Base-by-base conservation (phyloP, 2,113 vertebrate species). In the Haemorhous mexicanus region DNA sequence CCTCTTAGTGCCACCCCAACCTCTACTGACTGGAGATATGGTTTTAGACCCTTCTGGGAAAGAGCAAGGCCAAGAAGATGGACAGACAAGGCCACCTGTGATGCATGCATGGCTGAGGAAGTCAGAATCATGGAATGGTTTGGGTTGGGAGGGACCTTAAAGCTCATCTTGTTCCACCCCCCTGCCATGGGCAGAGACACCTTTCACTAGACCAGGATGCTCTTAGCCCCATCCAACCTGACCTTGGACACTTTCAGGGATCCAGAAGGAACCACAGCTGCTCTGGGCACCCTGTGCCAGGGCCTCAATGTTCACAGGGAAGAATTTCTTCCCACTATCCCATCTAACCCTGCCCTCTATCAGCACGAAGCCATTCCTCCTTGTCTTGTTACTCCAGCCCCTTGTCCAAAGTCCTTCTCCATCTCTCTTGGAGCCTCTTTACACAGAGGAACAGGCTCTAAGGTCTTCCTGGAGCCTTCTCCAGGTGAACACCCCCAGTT, bases 141-240 rank as follows among this genome's bases (percentile, higher is more conserved):
- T 35, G n/a, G 11, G 47, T 2, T 35, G 30, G n/a, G 6, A 63
- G 17, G 41, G 18, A 43, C 15, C 18, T 33, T 62, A 62, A 68
- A 63, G 14, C 4, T 30, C 41, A 32, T 43, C 21, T 35, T 19
- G 8, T 55, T 41, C 47, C 26, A 61, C 11, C 7, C 16, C 16
- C 8, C 13, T 68, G 70, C 20, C 41, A 32, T 5, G n/a, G 32
- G 41, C 79, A 83, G 8, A 13, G 41, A 68, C n/a, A 47, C 30
- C 15, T 55, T 27, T 47, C n/a, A 32, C 44, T 23, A 2, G 0
- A 0, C 11, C 55, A 55, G 55, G 47, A 0, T 55, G 55, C 55
- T 53, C n/a, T 7, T 7, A 73, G 35, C 49, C 14, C 9, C 6
- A 5, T 32, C 26, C 28, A 47, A 1, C 24, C 39, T 7, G 6